A percentile compares a stretch with the other conserved stretches of the same genome.
phyloP scores from a whole-genome alignment of 1,140 invertebrate genomes.

The Eciton burchellii region DNA sequence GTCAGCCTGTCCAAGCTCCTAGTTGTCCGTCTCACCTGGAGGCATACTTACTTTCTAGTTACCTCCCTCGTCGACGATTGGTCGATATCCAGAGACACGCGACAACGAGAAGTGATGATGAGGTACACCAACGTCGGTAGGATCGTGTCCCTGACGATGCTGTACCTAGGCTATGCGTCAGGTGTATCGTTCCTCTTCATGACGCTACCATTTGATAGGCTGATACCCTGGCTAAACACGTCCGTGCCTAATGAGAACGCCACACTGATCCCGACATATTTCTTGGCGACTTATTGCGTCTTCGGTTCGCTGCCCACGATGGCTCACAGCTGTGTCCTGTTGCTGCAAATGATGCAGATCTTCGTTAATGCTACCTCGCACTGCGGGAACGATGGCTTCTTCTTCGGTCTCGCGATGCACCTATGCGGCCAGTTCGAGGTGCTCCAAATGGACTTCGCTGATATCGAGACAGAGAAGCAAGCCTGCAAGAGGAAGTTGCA shows the following conservation, averaged over 20 bases:
- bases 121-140: conserved; percentile 50
- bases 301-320: conserved; percentile 35
- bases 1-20: conserved; percentile 65
- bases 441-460: conserved; percentile 44
- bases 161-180: conserved; percentile 63
- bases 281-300: conserved; percentile 63
- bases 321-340: conserved; percentile 4
- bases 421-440: conserved; percentile 68
- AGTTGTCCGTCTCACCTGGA: conserved; percentile 36
- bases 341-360: conserved; percentile 47
- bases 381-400: conserved; percentile 72
- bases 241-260: neutral
- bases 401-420: conserved; percentile 69
- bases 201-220: neutral
- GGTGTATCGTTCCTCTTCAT: conserved; percentile 59
- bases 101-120: conserved; percentile 43
- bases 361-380: conserved; percentile 59
- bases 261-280: conserved; percentile 18
- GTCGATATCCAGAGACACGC: conserved; percentile 20
- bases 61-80: conserved; percentile 58
- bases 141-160: conserved; percentile 47
- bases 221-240: conserved; percentile 1
- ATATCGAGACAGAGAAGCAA: conserved; percentile 28
- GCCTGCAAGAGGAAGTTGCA: conserved; percentile 14
- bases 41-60: conserved; percentile 38